These are phyloP conservation scores for Vanessa tameamea DNA, from an alignment of 1,140 invertebrate species.

Conservation along the genomic window DNA sequence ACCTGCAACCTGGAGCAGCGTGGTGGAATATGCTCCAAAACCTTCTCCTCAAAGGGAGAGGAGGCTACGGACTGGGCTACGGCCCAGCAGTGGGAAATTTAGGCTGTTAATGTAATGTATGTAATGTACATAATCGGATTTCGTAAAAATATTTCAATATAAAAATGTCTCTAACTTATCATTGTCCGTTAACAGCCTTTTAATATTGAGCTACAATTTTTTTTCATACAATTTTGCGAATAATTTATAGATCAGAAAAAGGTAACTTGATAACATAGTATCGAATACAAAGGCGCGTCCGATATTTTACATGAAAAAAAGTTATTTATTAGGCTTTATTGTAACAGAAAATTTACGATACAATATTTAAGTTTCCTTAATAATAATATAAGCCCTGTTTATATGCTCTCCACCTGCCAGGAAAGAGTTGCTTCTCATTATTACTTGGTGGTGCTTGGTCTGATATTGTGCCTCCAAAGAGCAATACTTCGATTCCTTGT, in stretches of 20 bases:
- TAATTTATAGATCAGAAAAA: slow-evolving; percentile 25
- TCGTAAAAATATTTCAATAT: too few relatives aligned
- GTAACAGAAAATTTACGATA: not conserved
- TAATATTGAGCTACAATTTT: slow-evolving; percentile 22
- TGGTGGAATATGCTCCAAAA: too few relatives aligned
- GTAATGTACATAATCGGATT: not conserved
- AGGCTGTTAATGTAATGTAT: not conserved
- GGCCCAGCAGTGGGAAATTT: too few relatives aligned
- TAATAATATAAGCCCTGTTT: too few relatives aligned
- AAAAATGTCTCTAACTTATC: slow-evolving; percentile 1
- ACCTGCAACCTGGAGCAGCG: too few relatives aligned
- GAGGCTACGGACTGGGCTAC: too few relatives aligned
- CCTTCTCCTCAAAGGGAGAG: too few relatives aligned
- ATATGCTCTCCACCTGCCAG: too few relatives aligned
- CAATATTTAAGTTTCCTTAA: not conserved
- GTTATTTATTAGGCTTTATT: slow-evolving; percentile 3
- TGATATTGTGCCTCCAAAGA: too few relatives aligned
- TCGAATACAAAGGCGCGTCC: slow-evolving; percentile 26
- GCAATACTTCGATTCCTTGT: too few relatives aligned
- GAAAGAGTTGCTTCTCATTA: too few relatives aligned
- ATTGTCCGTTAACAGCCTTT: slow-evolving; percentile 7
- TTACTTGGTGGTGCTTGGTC: too few relatives aligned
- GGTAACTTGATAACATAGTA: slow-evolving; percentile 29
- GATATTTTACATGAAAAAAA: slow-evolving; percentile 1
- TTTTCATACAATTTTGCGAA: slow-evolving; percentile 16